Conservation (phyloP, 1,140 invertebrate species). For the Drosophila prosaltans region DNA sequence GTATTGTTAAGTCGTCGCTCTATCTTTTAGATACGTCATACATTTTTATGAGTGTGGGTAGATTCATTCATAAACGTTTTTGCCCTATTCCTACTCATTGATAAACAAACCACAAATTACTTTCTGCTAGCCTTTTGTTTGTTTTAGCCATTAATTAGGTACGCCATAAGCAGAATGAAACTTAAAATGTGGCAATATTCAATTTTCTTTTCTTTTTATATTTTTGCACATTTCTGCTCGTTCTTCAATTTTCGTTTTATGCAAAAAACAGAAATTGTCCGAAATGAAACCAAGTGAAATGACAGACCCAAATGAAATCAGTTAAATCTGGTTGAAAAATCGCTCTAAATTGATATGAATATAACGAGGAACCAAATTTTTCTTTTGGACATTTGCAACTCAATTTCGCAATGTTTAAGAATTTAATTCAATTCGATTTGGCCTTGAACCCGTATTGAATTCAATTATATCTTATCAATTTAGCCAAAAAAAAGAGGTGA, state of each 20-base stretch:
- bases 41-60: neutral
- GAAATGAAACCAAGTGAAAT: slow-evolving; percentile 57
- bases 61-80: slow-evolving; percentile 15
- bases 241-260: slow-evolving; percentile 24
- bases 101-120: slow-evolving; percentile 18
- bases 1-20: neutral
- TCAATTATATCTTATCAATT: slow-evolving; percentile 68
- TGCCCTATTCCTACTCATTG: slow-evolving; percentile 8
- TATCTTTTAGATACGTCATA: neutral
- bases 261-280: slow-evolving; percentile 52
- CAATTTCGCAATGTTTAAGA: slow-evolving; percentile 47
- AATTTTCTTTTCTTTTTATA: neutral
- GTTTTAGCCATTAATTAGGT: slow-evolving; percentile 9
- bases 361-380: neutral
- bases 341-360: slow-evolving; percentile 20
- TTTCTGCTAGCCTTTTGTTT: slow-evolving; percentile 7
- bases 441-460: slow-evolving; percentile 73
- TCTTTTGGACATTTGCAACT: neutral
- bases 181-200: neutral
- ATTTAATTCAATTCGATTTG: slow-evolving; percentile 51
- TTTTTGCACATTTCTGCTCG: neutral
- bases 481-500: slow-evolving; percentile 39
- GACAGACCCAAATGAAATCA: slow-evolving; percentile 45
- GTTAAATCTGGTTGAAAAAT: slow-evolving; percentile 27
- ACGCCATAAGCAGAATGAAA: neutral